A percentile compares a stretch with the other conserved stretches of the same genome.
phyloP scores from a whole-genome alignment of 64 coral and sea anemone genomes.

The Porites australiensis region DNA sequence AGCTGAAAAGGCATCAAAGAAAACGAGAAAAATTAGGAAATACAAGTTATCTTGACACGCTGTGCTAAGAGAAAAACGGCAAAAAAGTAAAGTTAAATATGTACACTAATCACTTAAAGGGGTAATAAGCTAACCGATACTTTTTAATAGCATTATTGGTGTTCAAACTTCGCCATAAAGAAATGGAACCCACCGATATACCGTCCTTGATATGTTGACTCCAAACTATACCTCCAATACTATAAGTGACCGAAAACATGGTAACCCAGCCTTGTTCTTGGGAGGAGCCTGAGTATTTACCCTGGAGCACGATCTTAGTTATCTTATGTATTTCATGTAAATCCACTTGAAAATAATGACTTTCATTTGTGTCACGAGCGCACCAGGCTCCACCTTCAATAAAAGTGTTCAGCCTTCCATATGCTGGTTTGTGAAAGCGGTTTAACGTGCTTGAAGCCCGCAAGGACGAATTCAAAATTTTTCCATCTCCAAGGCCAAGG shows the following conservation, averaged over 20 bases:
- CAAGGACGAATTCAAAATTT: slow-evolving; percentile 66
- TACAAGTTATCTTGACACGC: too few relatives aligned
- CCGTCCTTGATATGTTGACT: slow-evolving; percentile 46
- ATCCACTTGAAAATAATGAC: slow-evolving; percentile 72
- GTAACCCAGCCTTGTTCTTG: slow-evolving; percentile 65
- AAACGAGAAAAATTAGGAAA: too few relatives aligned
- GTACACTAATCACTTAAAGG: too few relatives aligned
- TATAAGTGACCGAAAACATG: slow-evolving; percentile 59
- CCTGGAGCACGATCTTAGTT: slow-evolving; percentile 59
- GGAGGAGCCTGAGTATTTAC: slow-evolving; percentile 42
- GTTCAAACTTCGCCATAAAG: too few relatives aligned
- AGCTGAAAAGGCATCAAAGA: too few relatives aligned
- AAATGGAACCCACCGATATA: slow-evolving; percentile 21
- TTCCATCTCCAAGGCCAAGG: slow-evolving; percentile 53
- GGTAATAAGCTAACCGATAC: too few relatives aligned
- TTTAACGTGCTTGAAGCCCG: slow-evolving; percentile 66
- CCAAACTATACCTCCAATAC: slow-evolving; percentile 53
- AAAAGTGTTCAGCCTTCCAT: slow-evolving; percentile 51
- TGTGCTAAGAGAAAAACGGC: too few relatives aligned
- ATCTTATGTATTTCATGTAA: slow-evolving; percentile 62
- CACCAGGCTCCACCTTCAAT: slow-evolving; percentile 80
- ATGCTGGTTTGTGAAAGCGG: slow-evolving; percentile 46
- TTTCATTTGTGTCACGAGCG: slow-evolving; percentile 38
- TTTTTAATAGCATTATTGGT: too few relatives aligned
- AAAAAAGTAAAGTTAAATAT: too few relatives aligned